Percentiles rank a stretch among this genome's conserved stretches.
These are phyloP conservation scores for Theocolax elegans DNA, from an alignment of 1,140 invertebrate genomes.

Conservation along the genomic window DNA sequence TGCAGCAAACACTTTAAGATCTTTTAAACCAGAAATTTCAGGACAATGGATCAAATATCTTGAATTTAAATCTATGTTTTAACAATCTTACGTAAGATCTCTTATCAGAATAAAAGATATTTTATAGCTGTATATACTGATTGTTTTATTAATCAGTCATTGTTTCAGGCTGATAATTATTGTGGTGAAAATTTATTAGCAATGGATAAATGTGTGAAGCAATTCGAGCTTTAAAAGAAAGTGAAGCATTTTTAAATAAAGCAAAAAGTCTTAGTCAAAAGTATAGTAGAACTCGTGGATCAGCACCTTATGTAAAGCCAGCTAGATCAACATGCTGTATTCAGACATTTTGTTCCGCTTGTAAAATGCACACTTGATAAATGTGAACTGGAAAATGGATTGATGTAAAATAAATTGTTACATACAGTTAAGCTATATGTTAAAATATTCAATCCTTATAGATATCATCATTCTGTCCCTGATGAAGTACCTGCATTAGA, in stretches of 20 bases:
- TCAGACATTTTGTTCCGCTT: constrained; percentile 72
- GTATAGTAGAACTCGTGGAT: constrained; percentile 73
- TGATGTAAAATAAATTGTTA: constrained; percentile 75
- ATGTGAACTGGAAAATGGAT: constrained; percentile 78
- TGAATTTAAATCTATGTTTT: constrained; percentile 75
- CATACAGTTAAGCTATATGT: too few relatives aligned
- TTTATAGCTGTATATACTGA: too few relatives aligned
- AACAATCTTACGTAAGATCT: constrained; percentile 73
- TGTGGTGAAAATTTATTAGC: constrained; percentile 74
- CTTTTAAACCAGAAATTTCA: constrained; percentile 70
- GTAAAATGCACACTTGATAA: constrained; percentile 76
- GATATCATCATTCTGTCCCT: constrained; percentile 78
- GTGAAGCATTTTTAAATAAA: constrained; percentile 70
- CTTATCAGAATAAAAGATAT: too few relatives aligned
- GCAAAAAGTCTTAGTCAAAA: constrained; percentile 71
- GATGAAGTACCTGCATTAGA: constrained; percentile 73
- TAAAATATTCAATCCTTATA: constrained; percentile 48
- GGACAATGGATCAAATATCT: constrained; percentile 78
- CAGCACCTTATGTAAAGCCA: constrained; percentile 72
- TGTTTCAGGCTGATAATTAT: constrained; percentile 74
- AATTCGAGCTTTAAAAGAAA: constrained; percentile 74
- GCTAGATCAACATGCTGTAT: constrained; percentile 77
- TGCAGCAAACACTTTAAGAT: constrained; percentile 71
- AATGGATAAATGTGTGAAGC: constrained; percentile 79
- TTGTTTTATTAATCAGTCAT: constrained; percentile 24